Evolutionary conservation across 2,888 invertebrate species (phyloP).

Genomic region (Drosophila aldrichi): DNA sequence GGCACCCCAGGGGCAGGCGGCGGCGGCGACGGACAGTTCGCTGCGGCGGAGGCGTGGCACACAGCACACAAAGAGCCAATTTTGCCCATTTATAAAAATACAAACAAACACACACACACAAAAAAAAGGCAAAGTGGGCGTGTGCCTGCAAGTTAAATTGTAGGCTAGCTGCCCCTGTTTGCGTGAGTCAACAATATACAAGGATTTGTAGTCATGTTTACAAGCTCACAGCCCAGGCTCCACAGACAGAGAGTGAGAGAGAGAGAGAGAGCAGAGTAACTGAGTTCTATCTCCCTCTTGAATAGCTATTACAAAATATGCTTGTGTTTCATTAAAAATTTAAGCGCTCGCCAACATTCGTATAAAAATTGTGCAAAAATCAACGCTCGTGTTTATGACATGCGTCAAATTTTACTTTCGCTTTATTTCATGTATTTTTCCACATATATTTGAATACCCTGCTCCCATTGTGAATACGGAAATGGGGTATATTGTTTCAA

Average conservation of each 20-base stretch:
- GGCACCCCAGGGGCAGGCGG: constrained; percentile 34
- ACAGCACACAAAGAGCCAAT: constrained; percentile 48
- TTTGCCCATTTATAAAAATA: constrained; percentile 28
- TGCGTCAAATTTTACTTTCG: constrained; percentile 56
- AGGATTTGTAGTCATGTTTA: constrained; percentile 51
- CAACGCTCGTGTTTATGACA: constrained; percentile 56
- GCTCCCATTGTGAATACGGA: too few species aligned
- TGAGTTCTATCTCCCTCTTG: constrained; percentile 1
- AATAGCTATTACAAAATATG: constrained; percentile 66
- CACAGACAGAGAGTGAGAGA: neutral
- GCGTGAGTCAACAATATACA: constrained; percentile 44
- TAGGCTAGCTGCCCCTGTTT: constrained; percentile 23
- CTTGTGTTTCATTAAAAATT: constrained; percentile 77
- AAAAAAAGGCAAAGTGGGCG: constrained; percentile 26
- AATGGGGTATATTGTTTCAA: neutral
- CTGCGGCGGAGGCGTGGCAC: constrained; percentile 1
- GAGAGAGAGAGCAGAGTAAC: neutral
- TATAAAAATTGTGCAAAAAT: constrained; percentile 37
- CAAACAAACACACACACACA: neutral
- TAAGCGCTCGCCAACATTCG: constrained; percentile 42
- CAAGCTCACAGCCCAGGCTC: constrained; percentile 20
- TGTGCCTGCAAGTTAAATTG: constrained; percentile 28
- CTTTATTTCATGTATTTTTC: constrained; percentile 3
- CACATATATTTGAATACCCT: constrained; percentile 1
- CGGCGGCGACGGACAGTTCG: constrained; percentile 2